Base-by-base conservation (phyloP, 2,888 invertebrate species). In the Andrena flavipes region DNA sequence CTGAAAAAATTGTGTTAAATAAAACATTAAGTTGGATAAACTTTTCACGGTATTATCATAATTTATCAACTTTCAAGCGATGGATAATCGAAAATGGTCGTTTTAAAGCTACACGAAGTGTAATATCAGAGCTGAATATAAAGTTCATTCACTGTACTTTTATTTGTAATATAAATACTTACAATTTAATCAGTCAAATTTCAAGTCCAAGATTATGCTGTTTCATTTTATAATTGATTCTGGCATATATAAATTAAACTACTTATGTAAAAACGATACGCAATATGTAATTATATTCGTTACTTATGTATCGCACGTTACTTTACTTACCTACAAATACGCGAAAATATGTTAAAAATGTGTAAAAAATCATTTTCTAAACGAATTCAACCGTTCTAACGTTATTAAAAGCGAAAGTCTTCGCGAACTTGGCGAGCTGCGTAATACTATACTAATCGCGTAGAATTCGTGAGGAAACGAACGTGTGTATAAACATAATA, bases 1-100 rank as follows among this genome's bases (percentile, higher is more conserved):
- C 92, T 96, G 82, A 95, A 95, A 88, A 96, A 95, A 85, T 85
- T 94, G 23, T 80, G 88, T 79, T 90, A 88, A 87, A 87, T 76
- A 63, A 76, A 68, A 48, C 70, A 54, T 73, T 79, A 0, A 56
- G 42, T 56, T 59, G 29, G 16, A 59, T 59, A 59, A 59, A 29
- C 6, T 8, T 59, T 84, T 79, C 79, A 67, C 76, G 78, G 26
- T 54, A 73, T 29, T 20, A 20, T 29, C n/a, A n/a, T 20, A 29
- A 56, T 54, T 56, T 73, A 8, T 42, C 13, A 30, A 49, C 30
- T 4, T 10, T 26, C 48, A 23, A 73, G 35, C 26, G 20, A 20
- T 30, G 70, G 72, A 75, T 51, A 49, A 10, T 49, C 16, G 33
- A 51, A 20, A 35, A 29, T 7, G 5, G 26, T 48, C n/a, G 16